Evolutionary conservation across 2,888 invertebrate species (phyloP), one percentile per base, ranked within the genome.

Genomic region (Lysandra bellargus): DNA sequence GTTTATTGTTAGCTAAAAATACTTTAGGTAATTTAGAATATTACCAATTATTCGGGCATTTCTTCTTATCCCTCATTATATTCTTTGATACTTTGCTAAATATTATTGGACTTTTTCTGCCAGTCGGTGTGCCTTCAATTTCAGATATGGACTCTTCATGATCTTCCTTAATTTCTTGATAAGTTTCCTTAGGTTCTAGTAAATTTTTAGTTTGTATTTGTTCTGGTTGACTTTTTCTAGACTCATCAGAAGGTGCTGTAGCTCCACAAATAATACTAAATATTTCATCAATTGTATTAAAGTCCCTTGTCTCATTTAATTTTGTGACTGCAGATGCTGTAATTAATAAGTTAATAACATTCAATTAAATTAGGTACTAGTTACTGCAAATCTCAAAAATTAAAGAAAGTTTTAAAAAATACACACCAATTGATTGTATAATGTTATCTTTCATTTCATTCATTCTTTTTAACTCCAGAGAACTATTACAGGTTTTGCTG

Each of bases 61-160:
- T 93, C 81, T 92, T 92, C 82, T 93, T 93, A 72, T 91, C 91
- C 80, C 88, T 87, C 30, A n/a, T 78, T 40, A 75, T 80, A 60
- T 76, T 85, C 60, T 83, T 88, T 0, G 84, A n/a, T 81, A 88
- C 91, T 80, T 87, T 91, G 4, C 84, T 85, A 9, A 83, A 86
- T 84, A 94, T 89, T 78, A 94, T 91, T 9, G 94, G 94, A 81
- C 94, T 94, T 0, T 80, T 87, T 0, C 91, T 86, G 1, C 92
- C 93, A 0, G 89, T 88, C 0, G 93, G 91, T 0, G 93, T 92
- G 0, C 89, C 89, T 80, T 92, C 91, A 79, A 92, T 92, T 82
- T 93, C 93, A 3, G 88, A 88, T 1, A 89, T 49, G 0, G 92
- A 91, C 17, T 89, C 89, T 79, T 92, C 89, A 17, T 33, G 33